phyloP scores from a whole-genome alignment of 2,113 vertebrate species.

The Ursus arctos region DNA sequence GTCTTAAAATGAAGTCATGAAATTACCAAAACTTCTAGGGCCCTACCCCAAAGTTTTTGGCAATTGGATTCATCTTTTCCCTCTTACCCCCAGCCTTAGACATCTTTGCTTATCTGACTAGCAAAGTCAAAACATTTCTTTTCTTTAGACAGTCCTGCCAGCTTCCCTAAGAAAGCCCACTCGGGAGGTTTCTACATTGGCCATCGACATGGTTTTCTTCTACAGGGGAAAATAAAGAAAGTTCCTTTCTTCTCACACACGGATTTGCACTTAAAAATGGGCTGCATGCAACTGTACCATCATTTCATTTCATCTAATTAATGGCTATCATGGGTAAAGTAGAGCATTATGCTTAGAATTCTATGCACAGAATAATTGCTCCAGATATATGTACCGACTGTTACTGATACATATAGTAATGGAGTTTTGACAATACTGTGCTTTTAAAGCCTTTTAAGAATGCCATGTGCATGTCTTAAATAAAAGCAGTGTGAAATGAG shows the following conservation, averaged over 20 bases:
- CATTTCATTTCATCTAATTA: conserved; percentile 64
- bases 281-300: conserved; percentile 2
- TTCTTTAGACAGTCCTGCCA: neutral
- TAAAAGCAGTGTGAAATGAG: conserved; percentile 50
- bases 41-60: neutral
- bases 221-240: neutral
- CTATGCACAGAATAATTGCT: conserved; percentile 48
- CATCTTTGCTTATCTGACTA: neutral
- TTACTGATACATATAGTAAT: conserved; percentile 60
- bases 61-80: neutral
- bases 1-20: neutral
- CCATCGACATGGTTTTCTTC: neutral
- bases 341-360: conserved; percentile 27
- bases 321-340: conserved; percentile 53
- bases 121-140: neutral
- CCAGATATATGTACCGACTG: neutral
- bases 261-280: conserved; percentile 57
- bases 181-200: neutral
- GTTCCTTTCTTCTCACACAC: neutral
- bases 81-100: neutral
- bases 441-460: conserved; percentile 74
- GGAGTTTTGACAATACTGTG: conserved; percentile 67
- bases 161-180: conserved; percentile 5
- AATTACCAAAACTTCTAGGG: neutral
- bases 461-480: conserved; percentile 28